Percentiles rank a stretch among this genome's conserved stretches.
Evolutionary conservation across 2,113 vertebrate species (phyloP).

Genomic region (Otocyon megalotis): DNA sequence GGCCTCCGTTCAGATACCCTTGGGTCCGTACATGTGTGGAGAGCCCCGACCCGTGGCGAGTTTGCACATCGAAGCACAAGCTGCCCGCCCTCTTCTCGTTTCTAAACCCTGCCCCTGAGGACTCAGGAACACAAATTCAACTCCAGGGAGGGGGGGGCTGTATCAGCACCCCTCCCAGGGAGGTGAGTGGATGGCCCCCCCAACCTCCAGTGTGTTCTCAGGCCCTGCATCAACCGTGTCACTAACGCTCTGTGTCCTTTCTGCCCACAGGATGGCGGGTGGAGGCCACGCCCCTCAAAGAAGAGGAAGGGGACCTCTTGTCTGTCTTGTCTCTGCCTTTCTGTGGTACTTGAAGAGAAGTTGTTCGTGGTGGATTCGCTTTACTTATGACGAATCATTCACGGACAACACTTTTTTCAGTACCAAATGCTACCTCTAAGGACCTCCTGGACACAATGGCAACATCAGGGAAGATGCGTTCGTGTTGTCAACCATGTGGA

Average conservation of each 20-base stretch:
- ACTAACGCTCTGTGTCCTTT: background rate
- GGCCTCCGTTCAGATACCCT: background rate
- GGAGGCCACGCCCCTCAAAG: background rate
- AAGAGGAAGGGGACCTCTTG: slow-evolving; percentile 10
- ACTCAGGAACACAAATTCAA: background rate
- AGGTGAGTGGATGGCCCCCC: slow-evolving; percentile 45
- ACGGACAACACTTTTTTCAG: slow-evolving; percentile 83
- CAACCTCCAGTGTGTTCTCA: accelerated
- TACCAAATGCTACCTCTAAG: slow-evolving; percentile 79
- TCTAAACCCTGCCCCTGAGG: background rate
- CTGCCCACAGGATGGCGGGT: background rate
- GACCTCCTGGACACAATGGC: background rate
- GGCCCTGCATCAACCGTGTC: accelerated
- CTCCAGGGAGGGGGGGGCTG: background rate
- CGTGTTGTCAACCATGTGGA: background rate
- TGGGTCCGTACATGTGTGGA: background rate
- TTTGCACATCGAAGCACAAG: background rate
- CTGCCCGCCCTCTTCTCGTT: background rate
- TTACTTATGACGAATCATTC: slow-evolving; percentile 81
- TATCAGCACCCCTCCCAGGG: accelerated
- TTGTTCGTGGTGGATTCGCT: slow-evolving; percentile 83
- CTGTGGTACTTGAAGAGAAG: slow-evolving; percentile 82
- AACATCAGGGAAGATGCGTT: background rate
- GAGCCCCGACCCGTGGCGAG: background rate
- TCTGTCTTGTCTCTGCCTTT: slow-evolving; percentile 64